A percentile compares a stretch with the other conserved stretches of the same genome.
phyloP scores from a whole-genome alignment of 2,797 vertebrate species.

The Gymnocypris eckloni region DNA sequence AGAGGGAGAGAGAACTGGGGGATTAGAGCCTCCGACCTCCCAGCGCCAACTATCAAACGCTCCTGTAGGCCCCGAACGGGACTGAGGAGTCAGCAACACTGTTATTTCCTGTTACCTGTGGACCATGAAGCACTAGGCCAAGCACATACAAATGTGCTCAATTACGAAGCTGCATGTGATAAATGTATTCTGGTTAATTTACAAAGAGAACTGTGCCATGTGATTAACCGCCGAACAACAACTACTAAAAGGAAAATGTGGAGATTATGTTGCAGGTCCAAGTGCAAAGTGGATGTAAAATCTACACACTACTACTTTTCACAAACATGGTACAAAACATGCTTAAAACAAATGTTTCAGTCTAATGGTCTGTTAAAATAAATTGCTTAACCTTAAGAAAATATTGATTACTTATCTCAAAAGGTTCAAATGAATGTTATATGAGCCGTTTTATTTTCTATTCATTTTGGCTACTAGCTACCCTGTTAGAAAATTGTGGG shows the following conservation, averaged over 20 bases:
- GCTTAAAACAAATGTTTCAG: neutral
- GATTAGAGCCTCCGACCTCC: slow-evolving; percentile 63
- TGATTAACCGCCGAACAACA: slow-evolving; percentile 37
- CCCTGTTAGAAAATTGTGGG: neutral
- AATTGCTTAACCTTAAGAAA: neutral
- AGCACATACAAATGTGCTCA: slow-evolving; percentile 31
- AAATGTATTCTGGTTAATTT: slow-evolving; percentile 42
- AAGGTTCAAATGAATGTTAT: neutral
- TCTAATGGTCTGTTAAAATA: neutral
- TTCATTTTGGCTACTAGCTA: neutral
- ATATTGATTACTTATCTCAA: neutral
- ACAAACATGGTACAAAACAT: neutral
- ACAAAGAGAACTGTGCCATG: slow-evolving; percentile 10
- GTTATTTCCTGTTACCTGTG: slow-evolving; percentile 46
- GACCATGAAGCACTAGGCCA: slow-evolving; percentile 21
- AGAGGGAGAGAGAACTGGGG: slow-evolving; percentile 68
- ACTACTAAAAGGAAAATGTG: neutral
- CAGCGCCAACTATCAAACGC: slow-evolving; percentile 52
- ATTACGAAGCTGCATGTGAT: slow-evolving; percentile 31
- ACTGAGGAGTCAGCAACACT: slow-evolving; percentile 43
- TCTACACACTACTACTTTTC: neutral
- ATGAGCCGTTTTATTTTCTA: neutral
- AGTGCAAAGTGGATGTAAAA: neutral
- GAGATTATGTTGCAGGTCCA: neutral
- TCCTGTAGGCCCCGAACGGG: slow-evolving; percentile 41